These are phyloP conservation scores for Parnassius smintheus DNA, from an alignment of 2,888 invertebrate genomes.

Conservation along the genomic window DNA sequence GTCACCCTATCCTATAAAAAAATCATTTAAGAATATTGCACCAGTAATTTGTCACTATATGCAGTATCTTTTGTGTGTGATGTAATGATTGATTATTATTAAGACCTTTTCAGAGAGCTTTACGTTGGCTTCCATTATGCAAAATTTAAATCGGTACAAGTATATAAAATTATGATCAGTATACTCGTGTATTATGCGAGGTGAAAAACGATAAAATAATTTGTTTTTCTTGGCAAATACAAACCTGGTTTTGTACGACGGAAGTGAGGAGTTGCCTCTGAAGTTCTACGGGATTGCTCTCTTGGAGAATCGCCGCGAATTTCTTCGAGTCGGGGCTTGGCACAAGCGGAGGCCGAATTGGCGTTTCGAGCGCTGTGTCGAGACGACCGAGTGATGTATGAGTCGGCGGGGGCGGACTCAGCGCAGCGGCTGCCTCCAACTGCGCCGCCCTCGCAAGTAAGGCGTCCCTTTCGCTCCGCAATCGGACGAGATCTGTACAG, in stretches of 20 bases:
- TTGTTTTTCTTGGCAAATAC: slow-evolving; percentile 29
- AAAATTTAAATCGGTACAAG: too few species aligned
- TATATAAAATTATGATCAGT: too few species aligned
- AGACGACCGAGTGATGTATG: slow-evolving; percentile 72
- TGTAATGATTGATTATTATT: too few species aligned
- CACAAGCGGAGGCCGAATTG: slow-evolving; percentile 81
- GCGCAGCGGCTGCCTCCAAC: slow-evolving; percentile 84
- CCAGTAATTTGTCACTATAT: too few species aligned
- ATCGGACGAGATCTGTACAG: slow-evolving; percentile 75
- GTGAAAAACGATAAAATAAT: background rate
- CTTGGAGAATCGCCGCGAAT: slow-evolving; percentile 90
- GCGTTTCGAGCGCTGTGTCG: slow-evolving; percentile 85
- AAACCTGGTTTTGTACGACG: slow-evolving; percentile 92
- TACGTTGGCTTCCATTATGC: too few species aligned
- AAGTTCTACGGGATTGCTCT: slow-evolving; percentile 90
- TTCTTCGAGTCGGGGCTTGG: slow-evolving; percentile 86
- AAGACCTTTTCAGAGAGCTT: too few species aligned
- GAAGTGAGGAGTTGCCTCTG: slow-evolving; percentile 91
- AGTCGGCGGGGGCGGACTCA: slow-evolving; percentile 50
- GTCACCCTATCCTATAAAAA: too few species aligned
- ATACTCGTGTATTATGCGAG: too few species aligned
- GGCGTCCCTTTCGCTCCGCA: slow-evolving; percentile 88
- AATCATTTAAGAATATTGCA: too few species aligned
- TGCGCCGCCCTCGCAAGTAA: slow-evolving; percentile 88
- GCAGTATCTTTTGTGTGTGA: too few species aligned